Evolutionary conservation across 2,113 vertebrate species (phyloP).

Genomic region (Anhinga rufa): DNA sequence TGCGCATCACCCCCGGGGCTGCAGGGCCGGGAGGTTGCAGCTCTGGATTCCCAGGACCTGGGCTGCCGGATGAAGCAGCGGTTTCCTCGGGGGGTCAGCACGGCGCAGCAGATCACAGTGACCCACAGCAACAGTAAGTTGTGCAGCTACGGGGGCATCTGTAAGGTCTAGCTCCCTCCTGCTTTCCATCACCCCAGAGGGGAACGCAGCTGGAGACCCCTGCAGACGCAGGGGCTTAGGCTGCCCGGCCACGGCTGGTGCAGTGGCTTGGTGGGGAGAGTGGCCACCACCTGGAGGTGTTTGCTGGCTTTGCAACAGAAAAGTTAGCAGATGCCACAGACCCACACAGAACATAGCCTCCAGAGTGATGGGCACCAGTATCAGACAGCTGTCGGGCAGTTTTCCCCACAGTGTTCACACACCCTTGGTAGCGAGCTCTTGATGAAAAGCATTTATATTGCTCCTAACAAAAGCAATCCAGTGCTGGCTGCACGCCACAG

Average conservation of each 20-base stretch:
- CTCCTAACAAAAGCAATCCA: background rate
- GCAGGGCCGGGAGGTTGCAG: background rate
- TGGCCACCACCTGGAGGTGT: background rate
- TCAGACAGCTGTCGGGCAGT: background rate
- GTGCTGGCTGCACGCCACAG: background rate
- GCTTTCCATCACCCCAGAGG: background rate
- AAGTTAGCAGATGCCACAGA: background rate
- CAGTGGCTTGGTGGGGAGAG: background rate
- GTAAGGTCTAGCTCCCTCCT: background rate
- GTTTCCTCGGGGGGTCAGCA: background rate
- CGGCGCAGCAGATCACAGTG: background rate
- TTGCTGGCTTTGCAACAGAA: background rate
- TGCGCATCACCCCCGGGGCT: background rate
- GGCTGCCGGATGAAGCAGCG: slow-evolving; percentile 5
- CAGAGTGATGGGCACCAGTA: background rate
- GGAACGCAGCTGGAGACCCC: background rate
- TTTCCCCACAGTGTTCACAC: background rate
- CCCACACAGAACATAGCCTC: background rate
- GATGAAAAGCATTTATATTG: background rate
- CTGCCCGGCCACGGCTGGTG: rapidly evolving
- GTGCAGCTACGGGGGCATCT: background rate
- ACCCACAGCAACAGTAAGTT: slow-evolving; percentile 48
- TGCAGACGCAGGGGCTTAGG: background rate
- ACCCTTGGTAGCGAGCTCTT: background rate
- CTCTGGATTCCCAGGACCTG: slow-evolving; percentile 14